phyloP scores from a whole-genome alignment of 2,113 vertebrate genomes.

The Lampris incognitus region DNA sequence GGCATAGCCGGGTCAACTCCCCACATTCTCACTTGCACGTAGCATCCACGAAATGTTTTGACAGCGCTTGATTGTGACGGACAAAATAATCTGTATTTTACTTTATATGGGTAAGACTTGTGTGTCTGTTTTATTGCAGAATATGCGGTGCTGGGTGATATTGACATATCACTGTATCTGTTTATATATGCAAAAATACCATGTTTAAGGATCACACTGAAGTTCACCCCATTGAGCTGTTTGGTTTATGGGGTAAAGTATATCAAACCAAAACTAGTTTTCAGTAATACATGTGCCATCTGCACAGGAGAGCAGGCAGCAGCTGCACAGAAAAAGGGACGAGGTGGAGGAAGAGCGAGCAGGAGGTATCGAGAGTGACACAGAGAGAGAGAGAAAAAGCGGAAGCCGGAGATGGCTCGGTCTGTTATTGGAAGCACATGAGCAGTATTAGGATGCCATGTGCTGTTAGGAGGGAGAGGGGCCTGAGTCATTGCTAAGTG shows the following conservation, averaged over 20 bases:
- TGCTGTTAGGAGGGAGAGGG: conserved; percentile 12
- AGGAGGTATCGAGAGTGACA: background rate
- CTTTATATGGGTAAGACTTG: background rate
- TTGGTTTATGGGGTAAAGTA: too few relatives aligned
- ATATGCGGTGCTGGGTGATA: too few relatives aligned
- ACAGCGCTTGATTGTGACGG: background rate
- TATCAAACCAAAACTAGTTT: too few relatives aligned
- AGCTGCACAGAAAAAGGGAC: background rate
- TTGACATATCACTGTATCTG: too few relatives aligned
- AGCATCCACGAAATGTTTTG: background rate
- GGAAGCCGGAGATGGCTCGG: background rate
- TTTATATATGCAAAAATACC: too few relatives aligned
- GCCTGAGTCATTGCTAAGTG: conserved; percentile 33
- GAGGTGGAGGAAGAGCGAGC: background rate
- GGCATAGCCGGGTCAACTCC: conserved; percentile 1
- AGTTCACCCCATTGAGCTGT: too few relatives aligned
- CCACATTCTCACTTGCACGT: conserved; percentile 6
- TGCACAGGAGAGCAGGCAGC: background rate
- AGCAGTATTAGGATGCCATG: background rate
- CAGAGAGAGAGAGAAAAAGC: conserved; percentile 12
- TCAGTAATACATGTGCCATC: background rate
- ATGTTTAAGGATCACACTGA: too few relatives aligned
- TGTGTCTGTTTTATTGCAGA: background rate
- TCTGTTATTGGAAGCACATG: conserved; percentile 49
- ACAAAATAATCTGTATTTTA: too few relatives aligned